A percentile compares a stretch with the other conserved stretches of the same genome.
These are phyloP conservation scores for Naja naja DNA, from an alignment of 2,113 vertebrate species.

Conservation along the genomic window DNA sequence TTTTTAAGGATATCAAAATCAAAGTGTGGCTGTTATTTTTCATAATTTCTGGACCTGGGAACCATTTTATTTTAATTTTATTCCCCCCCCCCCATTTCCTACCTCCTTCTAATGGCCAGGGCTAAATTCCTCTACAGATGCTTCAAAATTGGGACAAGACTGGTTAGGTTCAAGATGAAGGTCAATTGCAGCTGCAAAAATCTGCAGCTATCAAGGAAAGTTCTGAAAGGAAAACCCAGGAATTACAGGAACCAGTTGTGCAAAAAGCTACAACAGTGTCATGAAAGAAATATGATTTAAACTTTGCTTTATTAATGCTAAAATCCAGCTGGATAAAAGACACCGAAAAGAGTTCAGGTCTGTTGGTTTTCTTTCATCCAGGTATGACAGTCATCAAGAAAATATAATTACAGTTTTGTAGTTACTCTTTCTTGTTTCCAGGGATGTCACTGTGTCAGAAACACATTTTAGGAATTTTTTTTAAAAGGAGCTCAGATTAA, in stretches of 20 bases:
- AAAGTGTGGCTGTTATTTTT: background rate
- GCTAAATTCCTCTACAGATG: background rate
- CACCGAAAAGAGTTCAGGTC: background rate
- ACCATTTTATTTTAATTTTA: background rate
- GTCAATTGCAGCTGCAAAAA: background rate
- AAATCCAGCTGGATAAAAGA: background rate
- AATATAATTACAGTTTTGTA: background rate
- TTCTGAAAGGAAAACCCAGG: background rate
- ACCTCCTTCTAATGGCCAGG: background rate
- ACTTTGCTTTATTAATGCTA: background rate
- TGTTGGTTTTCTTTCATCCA: background rate
- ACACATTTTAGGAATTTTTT: background rate
- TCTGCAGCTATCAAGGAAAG: background rate
- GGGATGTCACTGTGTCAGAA: background rate
- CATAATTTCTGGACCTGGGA: background rate
- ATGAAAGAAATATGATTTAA: background rate
- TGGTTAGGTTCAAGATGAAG: background rate
- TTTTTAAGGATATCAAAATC: background rate
- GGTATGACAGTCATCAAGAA: background rate
- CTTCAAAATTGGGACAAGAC: background rate
- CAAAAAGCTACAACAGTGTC: background rate
- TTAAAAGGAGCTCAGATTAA: background rate
- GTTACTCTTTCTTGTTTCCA: background rate
- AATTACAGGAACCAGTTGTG: background rate
- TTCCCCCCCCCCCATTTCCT: background rate